Conservation (phyloP, 2,888 invertebrate species). For the Drosophila maculinotata region DNA sequence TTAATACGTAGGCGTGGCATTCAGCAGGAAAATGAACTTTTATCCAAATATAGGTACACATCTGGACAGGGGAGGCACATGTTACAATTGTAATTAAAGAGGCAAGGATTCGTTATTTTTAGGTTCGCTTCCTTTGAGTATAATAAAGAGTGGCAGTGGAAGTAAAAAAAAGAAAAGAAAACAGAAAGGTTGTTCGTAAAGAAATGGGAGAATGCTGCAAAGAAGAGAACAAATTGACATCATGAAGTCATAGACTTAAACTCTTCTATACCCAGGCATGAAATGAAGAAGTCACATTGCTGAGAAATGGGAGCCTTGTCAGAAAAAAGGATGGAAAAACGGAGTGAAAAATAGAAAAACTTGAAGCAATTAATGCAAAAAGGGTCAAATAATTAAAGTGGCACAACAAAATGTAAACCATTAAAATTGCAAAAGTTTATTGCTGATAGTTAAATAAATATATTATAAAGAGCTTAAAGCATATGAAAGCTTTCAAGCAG, state of each 20-base stretch:
- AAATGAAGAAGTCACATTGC: constrained; percentile 37
- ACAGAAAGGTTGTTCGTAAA: constrained; percentile 5
- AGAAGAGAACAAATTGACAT: constrained; percentile 40
- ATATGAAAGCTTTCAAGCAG: neutral
- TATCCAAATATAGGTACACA: neutral
- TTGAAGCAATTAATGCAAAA: constrained; percentile 33
- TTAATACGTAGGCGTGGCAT: constrained; percentile 49
- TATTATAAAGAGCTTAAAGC: too few species aligned
- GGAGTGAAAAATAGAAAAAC: constrained; percentile 8
- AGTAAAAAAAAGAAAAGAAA: neutral
- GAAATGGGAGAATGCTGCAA: constrained; percentile 17
- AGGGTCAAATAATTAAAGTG: constrained; percentile 16
- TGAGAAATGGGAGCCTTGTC: constrained; percentile 24
- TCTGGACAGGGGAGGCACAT: constrained; percentile 22
- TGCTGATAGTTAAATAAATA: neutral
- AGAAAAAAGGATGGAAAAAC: constrained; percentile 24
- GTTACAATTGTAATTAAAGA: constrained; percentile 48
- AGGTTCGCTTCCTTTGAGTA: neutral
- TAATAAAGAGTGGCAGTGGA: neutral
- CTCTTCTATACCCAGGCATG: constrained; percentile 27
- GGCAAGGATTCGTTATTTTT: constrained; percentile 7
- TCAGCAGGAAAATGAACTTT: constrained; percentile 20
- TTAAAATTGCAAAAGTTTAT: neutral
- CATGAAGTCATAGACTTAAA: constrained; percentile 44
- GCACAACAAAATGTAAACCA: neutral